These are phyloP conservation scores for Chlamydotis undulata DNA, from an alignment of 2,113 vertebrate genomes.

Conservation along the genomic window DNA sequence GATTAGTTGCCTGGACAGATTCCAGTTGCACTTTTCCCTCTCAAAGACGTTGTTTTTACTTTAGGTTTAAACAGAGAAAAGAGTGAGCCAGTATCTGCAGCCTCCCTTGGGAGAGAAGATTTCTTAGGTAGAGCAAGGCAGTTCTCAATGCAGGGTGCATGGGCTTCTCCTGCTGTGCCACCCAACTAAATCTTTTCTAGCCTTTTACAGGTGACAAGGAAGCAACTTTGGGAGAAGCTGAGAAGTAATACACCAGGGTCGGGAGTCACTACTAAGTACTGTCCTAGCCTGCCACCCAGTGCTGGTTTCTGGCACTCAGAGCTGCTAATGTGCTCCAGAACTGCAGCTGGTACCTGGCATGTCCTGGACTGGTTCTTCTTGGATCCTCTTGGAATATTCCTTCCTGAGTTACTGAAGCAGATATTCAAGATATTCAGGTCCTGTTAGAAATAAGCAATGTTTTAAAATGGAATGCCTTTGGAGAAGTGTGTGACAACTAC, in stretches of 20 bases:
- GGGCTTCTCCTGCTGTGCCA: neutral
- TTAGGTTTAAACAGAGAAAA: slow-evolving; percentile 22
- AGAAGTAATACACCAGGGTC: neutral
- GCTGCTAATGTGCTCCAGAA: neutral
- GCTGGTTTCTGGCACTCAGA: slow-evolving; percentile 46
- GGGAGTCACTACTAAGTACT: slow-evolving; percentile 35
- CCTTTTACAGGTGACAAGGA: slow-evolving; percentile 20
- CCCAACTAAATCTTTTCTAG: slow-evolving; percentile 53
- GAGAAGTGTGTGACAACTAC: neutral
- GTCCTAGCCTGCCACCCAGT: slow-evolving; percentile 77
- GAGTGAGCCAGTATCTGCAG: neutral
- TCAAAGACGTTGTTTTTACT: slow-evolving; percentile 4
- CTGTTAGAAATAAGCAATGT: neutral
- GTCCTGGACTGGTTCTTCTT: neutral
- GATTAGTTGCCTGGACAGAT: neutral
- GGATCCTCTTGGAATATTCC: neutral
- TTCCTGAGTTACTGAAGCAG: neutral
- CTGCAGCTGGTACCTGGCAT: neutral
- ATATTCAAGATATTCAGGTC: neutral
- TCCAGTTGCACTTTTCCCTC: neutral
- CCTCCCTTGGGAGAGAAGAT: neutral
- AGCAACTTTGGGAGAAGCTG: slow-evolving; percentile 14
- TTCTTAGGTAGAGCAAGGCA: neutral
- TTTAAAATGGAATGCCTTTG: neutral
- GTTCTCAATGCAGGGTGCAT: neutral